Percentiles rank a stretch among this genome's conserved stretches.
Conservation (phyloP, 2,113 vertebrate genomes). For the Misgurnus anguillicaudatus region DNA sequence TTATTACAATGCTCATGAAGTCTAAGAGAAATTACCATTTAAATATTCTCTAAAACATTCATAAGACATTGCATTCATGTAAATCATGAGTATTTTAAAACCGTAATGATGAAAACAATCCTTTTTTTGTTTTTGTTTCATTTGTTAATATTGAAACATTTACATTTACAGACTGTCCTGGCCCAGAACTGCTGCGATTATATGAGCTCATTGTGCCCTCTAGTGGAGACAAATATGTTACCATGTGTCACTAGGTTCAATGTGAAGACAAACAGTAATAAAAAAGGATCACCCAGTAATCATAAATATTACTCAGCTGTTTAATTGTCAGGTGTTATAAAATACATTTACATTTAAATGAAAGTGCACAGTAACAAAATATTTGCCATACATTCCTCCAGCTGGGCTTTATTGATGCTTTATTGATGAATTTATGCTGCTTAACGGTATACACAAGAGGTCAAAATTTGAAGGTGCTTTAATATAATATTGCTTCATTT, state of each 20-base stretch:
- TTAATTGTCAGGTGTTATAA: neutral
- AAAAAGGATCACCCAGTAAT: slow-evolving; percentile 1
- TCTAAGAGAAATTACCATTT: neutral
- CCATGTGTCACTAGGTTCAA: neutral
- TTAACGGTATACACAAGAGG: no score
- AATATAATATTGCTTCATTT: no score
- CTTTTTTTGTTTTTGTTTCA: neutral
- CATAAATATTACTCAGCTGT: slow-evolving; percentile 15
- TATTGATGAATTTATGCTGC: neutral
- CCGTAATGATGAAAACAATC: slow-evolving; percentile 4
- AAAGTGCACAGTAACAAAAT: neutral
- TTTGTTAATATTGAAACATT: neutral
- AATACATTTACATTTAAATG: slow-evolving; percentile 1
- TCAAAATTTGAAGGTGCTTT: no score
- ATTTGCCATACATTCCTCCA: neutral
- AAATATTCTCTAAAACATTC: neutral
- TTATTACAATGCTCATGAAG: no score
- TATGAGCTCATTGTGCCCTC: slow-evolving; percentile 30
- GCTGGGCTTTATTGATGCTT: neutral
- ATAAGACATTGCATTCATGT: neutral
- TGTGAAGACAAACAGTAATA: neutral
- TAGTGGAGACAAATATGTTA: slow-evolving; percentile 33
- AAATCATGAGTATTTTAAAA: neutral
- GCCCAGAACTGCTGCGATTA: neutral
- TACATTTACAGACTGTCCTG: neutral